phyloP scores from a whole-genome alignment of 1,140 invertebrate genomes.

The Drosophila kepulauana region DNA sequence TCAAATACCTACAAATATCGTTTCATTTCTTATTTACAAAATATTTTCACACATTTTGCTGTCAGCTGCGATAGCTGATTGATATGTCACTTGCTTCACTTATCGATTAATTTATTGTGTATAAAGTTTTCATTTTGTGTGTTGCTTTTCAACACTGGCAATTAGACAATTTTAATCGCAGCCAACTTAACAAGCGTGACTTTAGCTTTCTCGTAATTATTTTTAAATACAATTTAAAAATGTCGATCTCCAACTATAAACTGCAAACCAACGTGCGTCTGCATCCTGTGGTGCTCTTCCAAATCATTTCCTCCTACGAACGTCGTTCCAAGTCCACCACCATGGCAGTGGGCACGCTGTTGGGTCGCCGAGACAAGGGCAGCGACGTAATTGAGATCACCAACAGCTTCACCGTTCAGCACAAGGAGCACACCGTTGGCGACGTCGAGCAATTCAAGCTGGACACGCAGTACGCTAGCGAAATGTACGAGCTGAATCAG shows the following conservation, averaged over 20 bases:
- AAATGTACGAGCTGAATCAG: slow-evolving; percentile 61
- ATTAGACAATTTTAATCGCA: slow-evolving; percentile 22
- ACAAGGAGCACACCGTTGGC: slow-evolving; percentile 48
- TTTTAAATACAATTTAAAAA: background rate
- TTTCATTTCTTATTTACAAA: background rate
- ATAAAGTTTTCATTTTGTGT: background rate
- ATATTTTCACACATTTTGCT: background rate
- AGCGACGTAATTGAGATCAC: slow-evolving; percentile 59
- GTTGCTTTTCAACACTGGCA: slow-evolving; percentile 17
- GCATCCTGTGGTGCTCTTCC: slow-evolving; percentile 66
- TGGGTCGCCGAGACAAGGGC: slow-evolving; percentile 47
- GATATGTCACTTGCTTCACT: background rate
- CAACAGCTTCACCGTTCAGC: slow-evolving; percentile 56
- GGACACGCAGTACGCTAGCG: slow-evolving; percentile 54
- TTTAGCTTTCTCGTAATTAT: background rate
- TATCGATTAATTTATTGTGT: too few relatives aligned
- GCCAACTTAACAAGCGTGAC: slow-evolving; percentile 42
- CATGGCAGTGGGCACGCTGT: slow-evolving; percentile 58
- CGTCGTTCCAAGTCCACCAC: slow-evolving; percentile 50
- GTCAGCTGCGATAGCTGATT: slow-evolving; percentile 11
- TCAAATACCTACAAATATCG: slow-evolving; percentile 11
- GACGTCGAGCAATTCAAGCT: slow-evolving; percentile 50
- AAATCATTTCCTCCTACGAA: slow-evolving; percentile 66
- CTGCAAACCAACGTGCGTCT: slow-evolving; percentile 54
- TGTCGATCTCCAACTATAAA: slow-evolving; percentile 48